Evolutionary conservation across 2,888 invertebrate genomes (phyloP), one percentile per base, ranked within the genome.

Genomic region (Troides helena): DNA sequence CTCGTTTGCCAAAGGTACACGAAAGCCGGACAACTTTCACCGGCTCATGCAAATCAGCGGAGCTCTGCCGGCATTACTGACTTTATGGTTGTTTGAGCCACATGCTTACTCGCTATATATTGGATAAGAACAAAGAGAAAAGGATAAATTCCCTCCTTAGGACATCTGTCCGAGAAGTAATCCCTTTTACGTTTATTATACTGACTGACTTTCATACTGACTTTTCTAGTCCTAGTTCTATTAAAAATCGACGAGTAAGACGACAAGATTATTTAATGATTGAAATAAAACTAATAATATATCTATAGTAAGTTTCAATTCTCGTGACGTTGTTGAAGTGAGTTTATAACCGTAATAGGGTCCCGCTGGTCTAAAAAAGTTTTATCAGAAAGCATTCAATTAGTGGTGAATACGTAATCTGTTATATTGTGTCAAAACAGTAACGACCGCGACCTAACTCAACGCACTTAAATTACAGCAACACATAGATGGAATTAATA

Each of bases 401-500:
- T 59, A 23, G n/a, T 53, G 7, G 8, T 69, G 18, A 69, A 67
- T 53, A 39, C 69, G 65, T 65, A 39, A 68, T 74, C 74, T 76
- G 79, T 80, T 78, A 76, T 78, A 80, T 75, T 78, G 77, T 83
- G 85, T 88, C 86, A 87, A 87, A 89, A 88, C 81, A 87, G 75
- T 78, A 80, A 79, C 78, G 76, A 75, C 77, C 79, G 77, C 80
- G 81, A 82, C 86, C 83, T 84, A 79, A 78, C 81, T 81, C 80
- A 81, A 81, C 75, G 69, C 74, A 73, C 60, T 59, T 59, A 70
- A 70, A 76, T 77, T 81, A 79, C 80, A 67, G 58, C 61, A 71
- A 68, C 70, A 68, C 70, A 65, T 81, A 82, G 80, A 81, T 81
- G 81, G 82, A 85, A 87, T 88, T 88, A 83, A 87, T 87, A 84